Percentiles rank a stretch among this genome's conserved stretches.
These are phyloP conservation scores for Prionace glauca DNA, from an alignment of 2,797 vertebrate species.

Conservation along the genomic window DNA sequence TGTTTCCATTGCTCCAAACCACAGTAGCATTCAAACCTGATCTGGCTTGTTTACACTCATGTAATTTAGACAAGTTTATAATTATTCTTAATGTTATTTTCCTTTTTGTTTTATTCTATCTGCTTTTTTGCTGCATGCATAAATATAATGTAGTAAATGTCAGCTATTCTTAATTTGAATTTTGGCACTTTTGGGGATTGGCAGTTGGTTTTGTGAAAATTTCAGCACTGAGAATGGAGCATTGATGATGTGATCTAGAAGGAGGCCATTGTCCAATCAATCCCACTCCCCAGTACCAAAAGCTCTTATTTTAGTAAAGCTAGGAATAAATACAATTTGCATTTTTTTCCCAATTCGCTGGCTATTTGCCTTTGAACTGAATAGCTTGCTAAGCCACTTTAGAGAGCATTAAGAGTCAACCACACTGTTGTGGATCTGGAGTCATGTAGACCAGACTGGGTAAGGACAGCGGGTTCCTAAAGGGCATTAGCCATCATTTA, in stretches of 20 bases:
- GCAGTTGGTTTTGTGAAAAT: background rate
- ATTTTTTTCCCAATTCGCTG: no score
- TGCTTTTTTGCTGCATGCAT: background rate
- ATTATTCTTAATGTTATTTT: background rate
- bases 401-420: no score
- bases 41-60: background rate
- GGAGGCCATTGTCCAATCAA: background rate
- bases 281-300: background rate
- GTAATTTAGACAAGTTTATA: background rate
- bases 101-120: background rate
- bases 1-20: constrained; percentile 17
- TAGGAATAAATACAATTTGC: background rate
- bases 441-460: no score
- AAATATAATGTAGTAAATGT: background rate
- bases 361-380: no score
- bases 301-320: background rate
- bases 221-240: background rate
- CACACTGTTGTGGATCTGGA: no score
- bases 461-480: no score
- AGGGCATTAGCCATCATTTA: no score
- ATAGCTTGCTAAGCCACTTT: no score
- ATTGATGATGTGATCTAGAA: background rate
- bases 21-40: background rate
- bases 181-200: background rate
- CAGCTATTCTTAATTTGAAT: background rate